Evolutionary conservation across 2,888 invertebrate species (phyloP).

Genomic region (Polymixis lichenea): DNA sequence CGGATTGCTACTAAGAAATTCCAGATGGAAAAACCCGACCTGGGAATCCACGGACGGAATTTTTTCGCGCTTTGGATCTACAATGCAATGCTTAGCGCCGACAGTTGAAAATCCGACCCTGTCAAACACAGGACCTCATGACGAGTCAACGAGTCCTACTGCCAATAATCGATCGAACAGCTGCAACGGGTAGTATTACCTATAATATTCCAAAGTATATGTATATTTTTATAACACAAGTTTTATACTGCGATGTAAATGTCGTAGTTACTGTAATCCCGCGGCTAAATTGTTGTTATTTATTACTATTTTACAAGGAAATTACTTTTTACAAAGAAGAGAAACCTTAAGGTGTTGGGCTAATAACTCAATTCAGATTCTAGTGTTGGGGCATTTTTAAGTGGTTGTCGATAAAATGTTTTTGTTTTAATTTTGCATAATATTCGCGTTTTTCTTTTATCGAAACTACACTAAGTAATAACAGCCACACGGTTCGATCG

Average conservation of each 20-base stretch:
- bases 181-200: constrained; percentile 6
- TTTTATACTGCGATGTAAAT: constrained; percentile 61
- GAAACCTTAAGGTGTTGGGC: constrained; percentile 77
- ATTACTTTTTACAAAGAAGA: constrained; percentile 76
- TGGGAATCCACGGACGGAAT: no score
- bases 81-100: no score
- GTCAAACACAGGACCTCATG: not conserved
- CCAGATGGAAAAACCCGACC: no score
- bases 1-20: no score
- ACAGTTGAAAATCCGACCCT: not conserved
- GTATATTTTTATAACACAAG: constrained; percentile 38
- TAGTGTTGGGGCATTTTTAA: constrained; percentile 65
- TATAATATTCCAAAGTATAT: not conserved
- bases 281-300: constrained; percentile 69
- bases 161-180: not conserved
- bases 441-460: not conserved
- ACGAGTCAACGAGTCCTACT: not conserved
- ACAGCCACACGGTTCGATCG: no score
- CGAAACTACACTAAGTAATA: no score
- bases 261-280: constrained; percentile 59
- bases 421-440: not conserved
- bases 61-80: no score
- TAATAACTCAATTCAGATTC: constrained; percentile 80
- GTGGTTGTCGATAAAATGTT: constrained; percentile 44
- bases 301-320: constrained; percentile 77